Percentiles rank a stretch among this genome's conserved stretches.
These are phyloP conservation scores for Chelmon rostratus DNA, from an alignment of 2,797 vertebrate species.

Conservation along the genomic window DNA sequence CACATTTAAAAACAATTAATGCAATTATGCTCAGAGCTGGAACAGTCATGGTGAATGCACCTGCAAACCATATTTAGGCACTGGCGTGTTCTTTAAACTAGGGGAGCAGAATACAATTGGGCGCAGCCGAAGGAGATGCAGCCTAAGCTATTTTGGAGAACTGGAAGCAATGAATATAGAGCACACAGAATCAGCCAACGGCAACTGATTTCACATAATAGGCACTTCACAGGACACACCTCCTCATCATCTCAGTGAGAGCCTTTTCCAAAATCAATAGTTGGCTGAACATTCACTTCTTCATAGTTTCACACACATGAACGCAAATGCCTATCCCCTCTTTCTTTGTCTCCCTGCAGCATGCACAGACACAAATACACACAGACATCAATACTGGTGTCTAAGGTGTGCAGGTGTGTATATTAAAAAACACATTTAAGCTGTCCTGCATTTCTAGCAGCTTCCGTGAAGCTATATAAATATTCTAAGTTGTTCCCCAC, in stretches of 20 bases:
- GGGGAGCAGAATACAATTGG: slow-evolving; percentile 40
- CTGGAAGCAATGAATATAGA: slow-evolving; percentile 74
- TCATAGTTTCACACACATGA: slow-evolving; percentile 56
- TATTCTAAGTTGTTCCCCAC: slow-evolving; percentile 66
- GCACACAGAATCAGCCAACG: slow-evolving; percentile 61
- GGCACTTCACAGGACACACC: slow-evolving; percentile 76
- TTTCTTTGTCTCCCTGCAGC: slow-evolving; percentile 38
- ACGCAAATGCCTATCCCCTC: slow-evolving; percentile 35
- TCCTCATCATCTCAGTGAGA: slow-evolving; percentile 75
- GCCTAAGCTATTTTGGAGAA: slow-evolving; percentile 55
- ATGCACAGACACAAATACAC: slow-evolving; percentile 22
- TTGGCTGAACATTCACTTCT: slow-evolving; percentile 76
- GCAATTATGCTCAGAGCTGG: background rate
- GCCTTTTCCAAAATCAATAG: slow-evolving; percentile 84
- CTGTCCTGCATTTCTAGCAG: slow-evolving; percentile 52
- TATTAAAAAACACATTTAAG: slow-evolving; percentile 51
- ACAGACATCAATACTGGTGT: background rate
- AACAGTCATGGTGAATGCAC: slow-evolving; percentile 14
- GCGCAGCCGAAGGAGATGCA: slow-evolving; percentile 47
- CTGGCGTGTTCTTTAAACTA: slow-evolving; percentile 27
- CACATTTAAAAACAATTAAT: slow-evolving; percentile 13
- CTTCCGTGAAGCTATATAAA: slow-evolving; percentile 67
- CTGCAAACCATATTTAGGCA: slow-evolving; percentile 27
- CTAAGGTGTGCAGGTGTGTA: slow-evolving; percentile 3
- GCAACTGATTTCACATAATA: slow-evolving; percentile 78